Evolutionary conservation across 2,888 invertebrate species (phyloP), one percentile per base, ranked within the genome.

Genomic region (Cremastinae sp.): DNA sequence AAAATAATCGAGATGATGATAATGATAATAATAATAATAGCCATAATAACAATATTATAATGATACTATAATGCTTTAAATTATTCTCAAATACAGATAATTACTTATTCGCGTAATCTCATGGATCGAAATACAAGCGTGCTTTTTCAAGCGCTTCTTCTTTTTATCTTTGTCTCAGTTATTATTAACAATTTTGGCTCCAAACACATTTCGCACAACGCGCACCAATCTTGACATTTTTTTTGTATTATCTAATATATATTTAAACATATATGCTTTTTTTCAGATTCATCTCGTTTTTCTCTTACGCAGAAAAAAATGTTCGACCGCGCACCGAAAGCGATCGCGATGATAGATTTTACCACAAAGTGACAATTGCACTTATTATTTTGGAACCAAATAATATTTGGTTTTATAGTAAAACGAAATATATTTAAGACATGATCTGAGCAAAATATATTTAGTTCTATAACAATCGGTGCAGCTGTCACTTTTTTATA

Each of bases 81-180:
- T 62, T 69, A 69, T 47, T 58, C 56, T 74, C 51, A 45, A 49
- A 61, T 64, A 71, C 41, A 47, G 58, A 58, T 62, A 58, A 41
- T 47, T 22, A 22, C 18, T 18, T 51, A 43, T 47, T 41, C 38
- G 51, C 69, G 65, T 75, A 76, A 74, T 72, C 72, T 76, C 72
- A 71, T 72, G 65, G 69, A 79, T 75, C 43, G n/a, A 62, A 65
- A 68, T 20, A 10, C 41, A 47, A 56, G 53, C 65, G 62, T 36
- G 69, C 49, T 43, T 65, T 53, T 59, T 47, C 53, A 28, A 5
- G 28, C 5, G 28, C 5, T 28, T 28, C 28, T 28, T 28, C 2
- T 28, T 28, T 28, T 28, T 5, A 28, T 34, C 5, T 28, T 28
- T 28, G 28, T 28, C 5, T 28, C 28, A n/a, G n/a, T n/a, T n/a